Base-by-base conservation (phyloP, 2,888 invertebrate genomes). In the Plebejus argus region DNA sequence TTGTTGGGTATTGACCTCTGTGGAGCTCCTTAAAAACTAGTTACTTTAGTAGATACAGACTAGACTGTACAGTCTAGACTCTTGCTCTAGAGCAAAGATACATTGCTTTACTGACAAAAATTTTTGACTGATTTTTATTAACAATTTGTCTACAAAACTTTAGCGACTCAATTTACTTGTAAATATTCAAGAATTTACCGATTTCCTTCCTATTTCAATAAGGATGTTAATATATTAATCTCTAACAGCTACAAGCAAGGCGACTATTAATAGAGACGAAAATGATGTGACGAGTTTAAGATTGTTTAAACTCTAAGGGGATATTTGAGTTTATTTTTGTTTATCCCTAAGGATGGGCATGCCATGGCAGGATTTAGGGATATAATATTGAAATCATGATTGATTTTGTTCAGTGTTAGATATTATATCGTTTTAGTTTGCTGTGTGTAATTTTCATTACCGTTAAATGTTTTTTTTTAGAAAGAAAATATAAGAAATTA, bases 211-310 rank as follows among this genome's bases (percentile, higher is more conserved):
- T 33, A 66, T 33, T 28, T 18, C 15, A 28, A 66, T 66, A 66
- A 66, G 66, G 66, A 66, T 66, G 28, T 66, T 28, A 66, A 28
- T 33, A 66, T 66, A 6, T 66, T 66, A 66, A 66, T 33, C 61
- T 20, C 23, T 23, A 61, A 61, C 20, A n/a, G n/a, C n/a, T n/a
- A n/a, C n/a, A n/a, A 23, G 23, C 18, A 28, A 28, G 66, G 15
- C 5, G 15, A 18, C 18, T 66, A 28, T 66, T 18, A 61, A 28
- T 61, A 66, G 15, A 7, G 23, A 23, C 61, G 23, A 20, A 23
- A 66, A 66, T 20, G 23, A 23, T 15, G 66, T 66, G 66, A 66
- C 66, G 28, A 28, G 12, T 28, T 33, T 28, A 28, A 61, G 10
- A 61, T 66, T 28, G 28, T 66, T 2, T 28, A 28, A 28, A 28